These are phyloP conservation scores for Eulemur rubriventer DNA, from an alignment of 2,797 vertebrate genomes.

Conservation along the genomic window DNA sequence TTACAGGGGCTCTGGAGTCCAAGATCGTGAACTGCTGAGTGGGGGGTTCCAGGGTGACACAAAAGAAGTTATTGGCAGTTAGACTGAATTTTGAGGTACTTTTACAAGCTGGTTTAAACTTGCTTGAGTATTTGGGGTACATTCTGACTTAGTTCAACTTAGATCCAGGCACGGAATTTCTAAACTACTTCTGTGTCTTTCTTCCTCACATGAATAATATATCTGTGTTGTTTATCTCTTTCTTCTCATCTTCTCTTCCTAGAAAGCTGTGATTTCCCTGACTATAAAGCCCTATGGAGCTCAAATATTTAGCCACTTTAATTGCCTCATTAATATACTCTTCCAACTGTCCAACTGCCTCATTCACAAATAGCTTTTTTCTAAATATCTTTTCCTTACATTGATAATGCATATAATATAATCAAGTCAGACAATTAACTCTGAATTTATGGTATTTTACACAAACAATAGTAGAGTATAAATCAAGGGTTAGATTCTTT, in stretches of 20 bases:
- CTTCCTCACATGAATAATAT: background rate
- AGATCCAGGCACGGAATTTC: background rate
- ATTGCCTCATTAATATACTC: background rate
- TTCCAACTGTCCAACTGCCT: background rate
- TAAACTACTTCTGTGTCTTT: background rate
- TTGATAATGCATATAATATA: background rate
- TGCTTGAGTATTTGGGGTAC: background rate
- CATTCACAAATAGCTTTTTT: background rate
- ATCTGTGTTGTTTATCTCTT: background rate
- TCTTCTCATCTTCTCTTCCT: constrained; percentile 9
- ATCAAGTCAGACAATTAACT: constrained; percentile 8
- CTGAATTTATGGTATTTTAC: background rate
- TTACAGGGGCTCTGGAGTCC: background rate
- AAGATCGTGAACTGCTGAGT: background rate
- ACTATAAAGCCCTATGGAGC: background rate
- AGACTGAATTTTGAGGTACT: background rate
- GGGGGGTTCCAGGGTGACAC: background rate
- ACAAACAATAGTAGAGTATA: background rate
- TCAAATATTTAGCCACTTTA: constrained; percentile 18
- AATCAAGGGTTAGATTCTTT: background rate
- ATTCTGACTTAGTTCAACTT: constrained; percentile 23
- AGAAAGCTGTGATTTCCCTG: constrained; percentile 16
- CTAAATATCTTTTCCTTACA: background rate
- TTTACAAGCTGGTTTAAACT: background rate
- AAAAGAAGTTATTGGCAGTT: background rate